Conservation (phyloP, 2,113 vertebrate species). For the Gymnocephalus cernua region DNA sequence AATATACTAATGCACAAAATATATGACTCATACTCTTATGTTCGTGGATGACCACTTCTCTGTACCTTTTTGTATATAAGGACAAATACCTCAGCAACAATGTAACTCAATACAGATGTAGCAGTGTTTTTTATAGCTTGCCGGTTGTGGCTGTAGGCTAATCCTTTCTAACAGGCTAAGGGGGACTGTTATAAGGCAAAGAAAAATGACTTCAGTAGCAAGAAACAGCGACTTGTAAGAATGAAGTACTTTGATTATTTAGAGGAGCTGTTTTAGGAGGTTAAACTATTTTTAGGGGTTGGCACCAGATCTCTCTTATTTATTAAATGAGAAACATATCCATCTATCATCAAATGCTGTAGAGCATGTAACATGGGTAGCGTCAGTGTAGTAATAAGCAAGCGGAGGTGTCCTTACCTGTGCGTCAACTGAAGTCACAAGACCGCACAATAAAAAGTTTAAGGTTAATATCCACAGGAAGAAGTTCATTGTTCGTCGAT, state of each 20-base stretch:
- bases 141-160: neutral
- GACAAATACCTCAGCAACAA: neutral
- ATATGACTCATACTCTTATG: neutral
- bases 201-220: neutral
- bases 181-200: neutral
- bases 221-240: neutral
- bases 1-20: neutral
- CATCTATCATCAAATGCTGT: too few species aligned
- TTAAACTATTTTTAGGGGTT: neutral
- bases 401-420: slow-evolving; percentile 57
- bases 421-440: slow-evolving; percentile 43
- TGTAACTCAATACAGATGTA: neutral
- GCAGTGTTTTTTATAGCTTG: neutral
- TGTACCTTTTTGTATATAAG: neutral
- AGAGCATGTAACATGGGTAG: neutral
- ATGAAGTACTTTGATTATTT: neutral
- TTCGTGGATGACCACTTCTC: neutral
- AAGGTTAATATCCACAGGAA: slow-evolving; percentile 28
- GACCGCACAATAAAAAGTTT: slow-evolving; percentile 58
- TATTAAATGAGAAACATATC: neutral
- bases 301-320: neutral
- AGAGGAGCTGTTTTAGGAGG: neutral
- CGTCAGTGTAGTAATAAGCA: neutral
- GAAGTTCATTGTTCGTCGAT: slow-evolving; percentile 17
- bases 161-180: neutral